Percentiles rank a stretch among this genome's conserved stretches.
These are phyloP conservation scores for Cantharis flavilabris DNA, from an alignment of 2,888 invertebrate species.

Conservation along the genomic window DNA sequence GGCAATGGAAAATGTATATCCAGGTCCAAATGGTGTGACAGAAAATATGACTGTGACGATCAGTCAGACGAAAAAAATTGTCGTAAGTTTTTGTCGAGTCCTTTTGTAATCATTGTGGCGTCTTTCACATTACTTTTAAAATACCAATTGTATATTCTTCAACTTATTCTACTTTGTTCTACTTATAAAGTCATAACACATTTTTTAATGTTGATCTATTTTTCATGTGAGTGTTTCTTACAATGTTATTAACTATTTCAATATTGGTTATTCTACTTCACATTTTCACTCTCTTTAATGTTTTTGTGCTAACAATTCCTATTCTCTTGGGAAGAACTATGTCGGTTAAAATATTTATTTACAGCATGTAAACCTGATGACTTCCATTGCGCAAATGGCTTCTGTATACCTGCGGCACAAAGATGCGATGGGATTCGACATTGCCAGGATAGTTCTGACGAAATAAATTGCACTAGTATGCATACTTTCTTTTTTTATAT, in stretches of 20 bases:
- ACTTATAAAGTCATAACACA: background rate
- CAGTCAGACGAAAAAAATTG: slow-evolving; percentile 69
- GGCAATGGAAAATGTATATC: slow-evolving; percentile 76
- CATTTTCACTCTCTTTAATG: slow-evolving; percentile 10
- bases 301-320: slow-evolving; percentile 10
- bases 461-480: slow-evolving; percentile 50
- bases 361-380: slow-evolving; percentile 48
- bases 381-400: slow-evolving; percentile 54
- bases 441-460: slow-evolving; percentile 63
- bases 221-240: background rate
- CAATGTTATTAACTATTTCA: slow-evolving; percentile 17
- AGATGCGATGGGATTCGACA: slow-evolving; percentile 61
- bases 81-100: slow-evolving; percentile 63
- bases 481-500: slow-evolving; percentile 9
- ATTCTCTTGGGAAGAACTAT: slow-evolving; percentile 4
- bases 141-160: slow-evolving; percentile 8
- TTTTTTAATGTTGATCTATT: background rate
- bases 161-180: slow-evolving; percentile 12
- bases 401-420: slow-evolving; percentile 48
- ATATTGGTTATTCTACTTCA: background rate
- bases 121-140: slow-evolving; percentile 10
- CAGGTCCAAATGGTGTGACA: slow-evolving; percentile 71
- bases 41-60: slow-evolving; percentile 71
- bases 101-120: slow-evolving; percentile 16
- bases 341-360: slow-evolving; percentile 28